Base-by-base conservation (phyloP, 2,888 invertebrate genomes). In the Eugnorisma glareosa region DNA sequence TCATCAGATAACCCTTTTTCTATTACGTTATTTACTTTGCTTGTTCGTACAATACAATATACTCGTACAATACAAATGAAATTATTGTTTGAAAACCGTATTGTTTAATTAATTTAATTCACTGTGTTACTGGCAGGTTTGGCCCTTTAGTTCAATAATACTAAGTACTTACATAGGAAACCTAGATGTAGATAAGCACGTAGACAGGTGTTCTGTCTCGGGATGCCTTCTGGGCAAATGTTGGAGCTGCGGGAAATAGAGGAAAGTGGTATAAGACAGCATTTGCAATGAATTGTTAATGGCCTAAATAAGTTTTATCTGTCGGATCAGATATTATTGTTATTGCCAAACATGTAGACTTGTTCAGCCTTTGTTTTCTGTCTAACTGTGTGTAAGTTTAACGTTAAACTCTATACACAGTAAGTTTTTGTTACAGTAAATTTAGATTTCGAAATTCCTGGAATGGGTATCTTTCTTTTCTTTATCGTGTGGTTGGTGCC, bases 1-100 rank as follows among this genome's bases (percentile, higher is more conserved):
- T 77, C 75, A 79, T 77, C 77, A 86, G 77, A 77, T 72, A 81
- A 70, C 10, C 82, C 67, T 79, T 74, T 79, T 79, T 76, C 66
- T 71, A 76, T 87, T 82, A 75, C 54, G 10, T 74, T 77, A 75
- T 73, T 73, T 77, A 75, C 74, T 79, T 76, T 74, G 69, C 75
- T 77, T 77, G 67, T 75, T 37, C 69, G 35, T 45, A 76, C 70
- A 70, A 67, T 24, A 80, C 37, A 54, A 68, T 64, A 40, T 8
- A n/a, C n/a, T n/a, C n/a, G n/a, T n/a, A 64, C n/a, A 82, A 66
- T 18, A 71, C n/a, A 61, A 75, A 85, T 66, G 21, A 35, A 77
- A 68, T 72, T 64, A 35, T 71, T 81, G 70, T 67, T 71, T 13
- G 28, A 28, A 67, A 35, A 73, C 31, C 63, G 37, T 79, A 57